These are phyloP conservation scores for Vanessa tameamea DNA, from an alignment of 1,140 invertebrate genomes.

Conservation along the genomic window DNA sequence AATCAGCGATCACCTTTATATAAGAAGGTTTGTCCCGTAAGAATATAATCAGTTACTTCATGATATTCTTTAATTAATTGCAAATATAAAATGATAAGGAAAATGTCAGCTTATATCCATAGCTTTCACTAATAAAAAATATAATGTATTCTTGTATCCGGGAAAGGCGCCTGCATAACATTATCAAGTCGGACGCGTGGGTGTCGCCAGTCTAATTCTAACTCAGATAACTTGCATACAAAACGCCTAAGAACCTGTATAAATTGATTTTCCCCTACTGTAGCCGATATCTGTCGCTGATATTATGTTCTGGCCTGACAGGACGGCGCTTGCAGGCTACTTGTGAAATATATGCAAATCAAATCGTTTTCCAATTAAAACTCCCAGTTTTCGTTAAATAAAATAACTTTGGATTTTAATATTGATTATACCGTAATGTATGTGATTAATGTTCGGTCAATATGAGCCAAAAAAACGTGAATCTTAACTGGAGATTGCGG, in stretches of 20 bases:
- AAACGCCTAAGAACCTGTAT: not conserved
- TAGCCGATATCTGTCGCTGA: not conserved
- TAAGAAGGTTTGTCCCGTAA: too few species aligned
- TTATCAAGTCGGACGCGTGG: slow-evolving; percentile 4
- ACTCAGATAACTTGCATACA: not conserved
- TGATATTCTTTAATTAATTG: not conserved
- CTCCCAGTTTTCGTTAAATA: too few species aligned
- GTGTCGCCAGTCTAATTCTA: not conserved
- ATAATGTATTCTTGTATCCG: slow-evolving; percentile 1
- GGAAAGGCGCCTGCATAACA: slow-evolving; percentile 1
- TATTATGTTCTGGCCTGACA: too few species aligned
- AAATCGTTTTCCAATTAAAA: too few species aligned
- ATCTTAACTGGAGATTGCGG: too few species aligned
- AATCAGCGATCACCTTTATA: too few species aligned
- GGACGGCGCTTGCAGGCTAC: not conserved
- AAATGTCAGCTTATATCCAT: not conserved
- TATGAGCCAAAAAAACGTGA: too few species aligned
- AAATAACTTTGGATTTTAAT: too few species aligned
- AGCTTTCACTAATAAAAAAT: slow-evolving; percentile 13
- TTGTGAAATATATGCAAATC: not conserved
- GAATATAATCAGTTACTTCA: too few species aligned
- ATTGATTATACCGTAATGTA: too few species aligned
- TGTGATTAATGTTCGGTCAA: too few species aligned
- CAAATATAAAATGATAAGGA: not conserved
- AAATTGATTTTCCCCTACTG: slow-evolving; percentile 1